Conservation (phyloP, 2,888 invertebrate genomes). For the Drosophila emarginata region DNA sequence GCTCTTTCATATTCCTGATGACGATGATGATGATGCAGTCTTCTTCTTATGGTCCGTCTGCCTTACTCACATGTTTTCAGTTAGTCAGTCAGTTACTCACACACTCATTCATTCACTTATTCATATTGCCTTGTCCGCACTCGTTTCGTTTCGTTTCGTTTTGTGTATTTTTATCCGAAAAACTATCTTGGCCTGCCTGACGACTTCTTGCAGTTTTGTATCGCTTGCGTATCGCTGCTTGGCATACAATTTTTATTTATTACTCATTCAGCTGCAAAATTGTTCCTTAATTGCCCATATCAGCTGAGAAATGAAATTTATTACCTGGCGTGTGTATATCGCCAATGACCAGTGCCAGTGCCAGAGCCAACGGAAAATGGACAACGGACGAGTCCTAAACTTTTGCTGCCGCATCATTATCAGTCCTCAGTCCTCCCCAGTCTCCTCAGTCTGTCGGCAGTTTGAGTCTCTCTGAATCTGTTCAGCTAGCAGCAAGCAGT, state of each 20-base stretch:
- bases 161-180: constrained; percentile 77
- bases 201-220: constrained; percentile 76
- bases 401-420: constrained; percentile 77
- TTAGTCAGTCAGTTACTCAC: constrained; percentile 51
- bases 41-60: background rate
- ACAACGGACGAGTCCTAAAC: constrained; percentile 57
- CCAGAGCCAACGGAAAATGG: constrained; percentile 20
- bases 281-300: constrained; percentile 81
- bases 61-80: background rate
- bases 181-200: constrained; percentile 70
- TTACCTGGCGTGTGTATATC: constrained; percentile 80
- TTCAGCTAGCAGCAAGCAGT: background rate
- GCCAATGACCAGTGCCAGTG: constrained; percentile 61
- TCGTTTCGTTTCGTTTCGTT: constrained; percentile 27
- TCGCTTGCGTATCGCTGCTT: constrained; percentile 74
- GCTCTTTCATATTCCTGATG: background rate
- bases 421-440: constrained; percentile 53
- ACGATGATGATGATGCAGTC: background rate
- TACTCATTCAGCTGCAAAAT: constrained; percentile 81
- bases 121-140: constrained; percentile 17
- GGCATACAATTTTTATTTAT: constrained; percentile 80
- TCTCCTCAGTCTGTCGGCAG: constrained; percentile 15
- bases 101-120: constrained; percentile 53
- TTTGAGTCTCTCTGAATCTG: background rate
- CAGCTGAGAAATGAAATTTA: constrained; percentile 81